These are phyloP conservation scores for Odontomyia ornata DNA, from an alignment of 2,888 invertebrate species.

Conservation along the genomic window DNA sequence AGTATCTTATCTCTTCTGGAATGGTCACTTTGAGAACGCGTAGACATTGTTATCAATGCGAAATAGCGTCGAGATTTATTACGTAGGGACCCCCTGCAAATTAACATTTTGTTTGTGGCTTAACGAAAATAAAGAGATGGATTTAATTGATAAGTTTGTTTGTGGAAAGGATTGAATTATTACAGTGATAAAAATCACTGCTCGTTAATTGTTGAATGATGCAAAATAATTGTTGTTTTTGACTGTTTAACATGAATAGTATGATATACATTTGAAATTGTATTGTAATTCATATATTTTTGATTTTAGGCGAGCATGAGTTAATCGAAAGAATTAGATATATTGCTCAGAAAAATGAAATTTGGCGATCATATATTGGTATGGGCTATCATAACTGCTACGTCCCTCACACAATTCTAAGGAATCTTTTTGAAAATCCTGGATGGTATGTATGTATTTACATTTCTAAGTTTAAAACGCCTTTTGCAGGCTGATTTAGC, in stretches of 20 bases:
- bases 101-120: background rate
- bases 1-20: background rate
- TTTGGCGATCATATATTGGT: slow-evolving; percentile 96
- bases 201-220: too few relatives aligned
- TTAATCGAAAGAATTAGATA: slow-evolving; percentile 80
- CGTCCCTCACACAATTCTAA: slow-evolving; percentile 92
- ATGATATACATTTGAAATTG: too few relatives aligned
- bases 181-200: background rate
- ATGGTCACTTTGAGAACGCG: background rate
- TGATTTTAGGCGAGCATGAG: slow-evolving; percentile 85
- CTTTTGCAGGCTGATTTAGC: too few relatives aligned
- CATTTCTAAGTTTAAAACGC: too few relatives aligned
- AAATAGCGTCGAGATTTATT: slow-evolving; percentile 22
- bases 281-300: background rate
- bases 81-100: slow-evolving; percentile 45
- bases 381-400: slow-evolving; percentile 99
- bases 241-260: too few relatives aligned
- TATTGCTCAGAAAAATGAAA: slow-evolving; percentile 87
- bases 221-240: too few relatives aligned
- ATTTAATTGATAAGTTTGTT: background rate
- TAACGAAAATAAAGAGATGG: slow-evolving; percentile 16
- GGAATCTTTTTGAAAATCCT: slow-evolving; percentile 98
- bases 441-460: slow-evolving; percentile 82
- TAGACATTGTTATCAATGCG: slow-evolving; percentile 30
- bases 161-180: background rate